Evolutionary conservation across 1,140 invertebrate genomes (phyloP).

Genomic region (Plectrocnemia conspersa): DNA sequence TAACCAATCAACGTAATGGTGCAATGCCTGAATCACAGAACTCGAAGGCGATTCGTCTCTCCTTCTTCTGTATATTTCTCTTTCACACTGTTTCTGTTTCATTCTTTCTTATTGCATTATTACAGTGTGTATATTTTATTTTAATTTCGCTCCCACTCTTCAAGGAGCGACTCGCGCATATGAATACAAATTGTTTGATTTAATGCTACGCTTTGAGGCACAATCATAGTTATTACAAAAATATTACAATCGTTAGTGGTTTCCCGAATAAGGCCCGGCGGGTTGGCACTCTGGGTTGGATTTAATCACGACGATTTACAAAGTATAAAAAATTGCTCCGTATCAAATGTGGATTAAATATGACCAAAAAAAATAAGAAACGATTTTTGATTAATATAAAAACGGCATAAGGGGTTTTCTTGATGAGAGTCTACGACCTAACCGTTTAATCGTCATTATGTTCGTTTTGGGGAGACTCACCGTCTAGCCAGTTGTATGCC

Average conservation of each 20-base stretch:
- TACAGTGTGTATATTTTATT: slow-evolving; percentile 3
- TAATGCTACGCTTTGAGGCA: slow-evolving; percentile 35
- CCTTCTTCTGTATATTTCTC: not conserved
- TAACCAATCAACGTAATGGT: slow-evolving; percentile 34
- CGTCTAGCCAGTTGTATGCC: not conserved
- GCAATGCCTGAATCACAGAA: slow-evolving; percentile 30
- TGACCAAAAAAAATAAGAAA: not conserved
- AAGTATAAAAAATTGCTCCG: not conserved
- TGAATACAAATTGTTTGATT: slow-evolving; percentile 35
- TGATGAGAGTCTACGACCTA: slow-evolving; percentile 3
- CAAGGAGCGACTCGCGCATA: slow-evolving; percentile 11
- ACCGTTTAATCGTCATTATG: slow-evolving; percentile 5
- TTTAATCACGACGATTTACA: slow-evolving; percentile 11
- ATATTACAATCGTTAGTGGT: slow-evolving; percentile 35
- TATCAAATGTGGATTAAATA: not conserved
- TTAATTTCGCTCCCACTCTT: slow-evolving; percentile 1
- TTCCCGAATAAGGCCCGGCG: slow-evolving; percentile 22
- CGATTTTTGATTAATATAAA: not conserved
- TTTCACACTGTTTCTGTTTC: not conserved
- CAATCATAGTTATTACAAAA: slow-evolving; percentile 36
- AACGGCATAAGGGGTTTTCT: no score
- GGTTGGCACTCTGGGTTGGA: slow-evolving; percentile 26
- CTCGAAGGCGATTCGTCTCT: slow-evolving; percentile 33
- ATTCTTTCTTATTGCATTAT: not conserved
- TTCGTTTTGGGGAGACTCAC: not conserved